Conservation (phyloP, 1,140 invertebrate species). For the Sycophila sp. region DNA sequence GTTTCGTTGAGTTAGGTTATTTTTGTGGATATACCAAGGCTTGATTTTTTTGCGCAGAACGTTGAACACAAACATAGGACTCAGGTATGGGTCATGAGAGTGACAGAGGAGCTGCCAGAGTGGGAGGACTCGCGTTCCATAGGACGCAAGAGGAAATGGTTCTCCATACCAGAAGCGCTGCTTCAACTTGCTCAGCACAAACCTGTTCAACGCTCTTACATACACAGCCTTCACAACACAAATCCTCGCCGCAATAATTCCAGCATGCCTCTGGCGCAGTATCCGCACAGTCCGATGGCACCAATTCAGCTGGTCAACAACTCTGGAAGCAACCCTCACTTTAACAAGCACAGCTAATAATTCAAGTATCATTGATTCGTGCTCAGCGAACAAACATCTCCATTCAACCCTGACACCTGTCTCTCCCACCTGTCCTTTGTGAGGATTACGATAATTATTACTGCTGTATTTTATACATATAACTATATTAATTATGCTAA, state of each 20-base stretch:
- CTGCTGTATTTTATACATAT: slow-evolving; percentile 61
- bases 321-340: slow-evolving; percentile 58
- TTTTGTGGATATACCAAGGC: slow-evolving; percentile 27
- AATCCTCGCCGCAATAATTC: slow-evolving; percentile 60
- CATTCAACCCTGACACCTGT: slow-evolving; percentile 39
- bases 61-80: slow-evolving; percentile 91
- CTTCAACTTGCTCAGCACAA: slow-evolving; percentile 88
- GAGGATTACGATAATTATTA: slow-evolving; percentile 53
- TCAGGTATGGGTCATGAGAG: slow-evolving; percentile 91
- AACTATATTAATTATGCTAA: slow-evolving; percentile 56
- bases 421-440: slow-evolving; percentile 31
- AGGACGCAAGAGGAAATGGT: slow-evolving; percentile 92
- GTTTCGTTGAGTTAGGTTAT: slow-evolving; percentile 32
- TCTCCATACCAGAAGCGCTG: slow-evolving; percentile 87
- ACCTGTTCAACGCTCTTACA: slow-evolving; percentile 87
- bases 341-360: slow-evolving; percentile 63
- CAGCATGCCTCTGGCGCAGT: slow-evolving; percentile 52
- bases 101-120: slow-evolving; percentile 90
- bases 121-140: slow-evolving; percentile 93
- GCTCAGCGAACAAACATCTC: slow-evolving; percentile 39
- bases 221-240: slow-evolving; percentile 71
- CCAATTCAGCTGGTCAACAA: slow-evolving; percentile 63
- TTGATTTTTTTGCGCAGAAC: slow-evolving; percentile 72
- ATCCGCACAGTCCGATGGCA: slow-evolving; percentile 57
- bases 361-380: slow-evolving; percentile 34